Evolutionary conservation across 2,113 vertebrate species (phyloP).

Genomic region (Chauna torquata): DNA sequence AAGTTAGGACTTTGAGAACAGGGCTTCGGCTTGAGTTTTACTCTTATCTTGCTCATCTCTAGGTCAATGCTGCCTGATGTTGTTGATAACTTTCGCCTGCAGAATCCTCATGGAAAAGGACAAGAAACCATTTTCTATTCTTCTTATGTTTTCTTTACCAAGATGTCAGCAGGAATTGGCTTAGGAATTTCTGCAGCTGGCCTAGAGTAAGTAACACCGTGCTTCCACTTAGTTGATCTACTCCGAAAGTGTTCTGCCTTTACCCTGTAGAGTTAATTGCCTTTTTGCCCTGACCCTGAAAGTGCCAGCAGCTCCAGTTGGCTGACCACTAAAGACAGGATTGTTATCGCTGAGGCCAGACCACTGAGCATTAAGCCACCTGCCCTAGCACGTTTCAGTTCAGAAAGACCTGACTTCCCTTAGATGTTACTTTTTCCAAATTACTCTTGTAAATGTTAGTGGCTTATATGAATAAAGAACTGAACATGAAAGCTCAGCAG

Average conservation of each 20-base stretch:
- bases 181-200: constrained; percentile 93
- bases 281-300: background rate
- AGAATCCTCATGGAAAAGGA: constrained; percentile 82
- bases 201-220: constrained; percentile 85
- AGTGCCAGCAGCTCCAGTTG: constrained; percentile 14
- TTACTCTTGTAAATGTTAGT: background rate
- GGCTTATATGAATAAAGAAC: background rate
- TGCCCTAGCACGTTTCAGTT: background rate
- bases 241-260: background rate
- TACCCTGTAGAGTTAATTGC: background rate
- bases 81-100: constrained; percentile 90
- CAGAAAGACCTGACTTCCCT: background rate
- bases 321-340: background rate
- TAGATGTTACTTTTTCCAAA: background rate
- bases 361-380: background rate
- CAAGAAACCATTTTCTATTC: constrained; percentile 98
- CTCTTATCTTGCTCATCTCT: background rate
- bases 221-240: background rate
- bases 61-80: constrained; percentile 98
- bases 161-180: constrained; percentile 88
- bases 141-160: constrained; percentile 94
- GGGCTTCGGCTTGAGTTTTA: background rate
- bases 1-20: background rate
- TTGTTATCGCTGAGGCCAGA: background rate
- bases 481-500: background rate